Percentiles rank a stretch among this genome's conserved stretches.
Evolutionary conservation across 2,797 vertebrate genomes (phyloP).

Genomic region (Notolabrus celidotus): DNA sequence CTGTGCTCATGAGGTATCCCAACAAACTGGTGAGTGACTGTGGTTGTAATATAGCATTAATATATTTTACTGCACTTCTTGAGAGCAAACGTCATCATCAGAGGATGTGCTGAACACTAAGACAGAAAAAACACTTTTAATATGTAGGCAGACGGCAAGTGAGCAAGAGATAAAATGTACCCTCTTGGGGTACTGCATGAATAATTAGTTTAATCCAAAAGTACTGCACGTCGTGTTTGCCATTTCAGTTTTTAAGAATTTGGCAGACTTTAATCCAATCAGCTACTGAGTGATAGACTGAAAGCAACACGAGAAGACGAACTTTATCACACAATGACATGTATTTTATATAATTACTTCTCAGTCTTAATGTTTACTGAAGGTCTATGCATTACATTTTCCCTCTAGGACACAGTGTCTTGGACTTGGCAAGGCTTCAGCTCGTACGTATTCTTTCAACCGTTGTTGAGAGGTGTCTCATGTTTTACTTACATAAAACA

Average conservation of each 20-base stretch:
- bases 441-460: constrained; percentile 87
- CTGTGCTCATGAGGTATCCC: constrained; percentile 92
- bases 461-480: neutral
- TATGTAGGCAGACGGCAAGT: neutral
- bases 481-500: neutral
- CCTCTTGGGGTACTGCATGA: neutral
- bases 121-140: neutral
- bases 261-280: too few relatives aligned
- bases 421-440: constrained; percentile 99
- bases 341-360: neutral
- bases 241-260: too few relatives aligned
- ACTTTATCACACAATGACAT: neutral
- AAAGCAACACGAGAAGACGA: neutral
- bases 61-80: neutral
- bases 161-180: neutral
- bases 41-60: neutral
- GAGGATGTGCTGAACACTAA: neutral
- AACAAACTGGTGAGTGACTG: constrained; percentile 90
- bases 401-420: constrained; percentile 93
- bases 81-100: neutral
- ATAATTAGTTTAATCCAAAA: too few relatives aligned
- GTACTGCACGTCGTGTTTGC: too few relatives aligned
- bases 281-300: too few relatives aligned
- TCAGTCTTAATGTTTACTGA: neutral
- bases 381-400: constrained; percentile 2